Base-by-base conservation (phyloP, 2,797 vertebrate species). In the Sphaeramia orbicularis region DNA sequence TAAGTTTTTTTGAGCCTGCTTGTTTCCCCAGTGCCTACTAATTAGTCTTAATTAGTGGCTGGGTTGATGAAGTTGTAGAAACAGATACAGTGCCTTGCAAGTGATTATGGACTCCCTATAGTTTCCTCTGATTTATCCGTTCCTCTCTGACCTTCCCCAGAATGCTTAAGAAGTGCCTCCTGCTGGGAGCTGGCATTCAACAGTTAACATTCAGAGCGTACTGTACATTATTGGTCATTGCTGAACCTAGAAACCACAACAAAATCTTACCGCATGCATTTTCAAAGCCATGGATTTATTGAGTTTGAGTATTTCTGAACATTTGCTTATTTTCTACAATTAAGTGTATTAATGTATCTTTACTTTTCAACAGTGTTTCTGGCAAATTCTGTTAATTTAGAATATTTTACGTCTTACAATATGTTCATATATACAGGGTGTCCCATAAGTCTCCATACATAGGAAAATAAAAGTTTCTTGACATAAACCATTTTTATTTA, bases 1-100 rank as follows among this genome's bases (percentile, higher is more conserved):
- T 91, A 91, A 36, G 74, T 86, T 91, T 92, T 92, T 83, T 84
- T 80, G 52, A 77, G 76, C 55, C 54, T 75, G 78, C 69, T 74
- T 65, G 62, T 85, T 85, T 83, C 87, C 85, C 84, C 52, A 42
- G 78, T 72, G 81, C 67, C 86, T 68, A 49, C 85, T 92, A 89
- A 93, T 93, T 93, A 92, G 80, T 87, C 78, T 89, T 88, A 87
- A 93, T 93, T 89, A 92, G 89, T 74, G 71, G 55, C 58, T 45
- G 11, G 65, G 63, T 73, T 84, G 86, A 92, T 91, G 76, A 90
- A 91, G 89, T 76, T 74, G 76, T 86, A 80, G 81, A 61, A 84
- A 66, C 58, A 36, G 66, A 84, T 68, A 61, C 77, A 65, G 56
- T 51, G 50, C 50, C 40, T 70, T 24, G 52, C 71, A 35, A 2